Conservation (phyloP, 1,140 invertebrate species). For the Spodoptera frugiperda region DNA sequence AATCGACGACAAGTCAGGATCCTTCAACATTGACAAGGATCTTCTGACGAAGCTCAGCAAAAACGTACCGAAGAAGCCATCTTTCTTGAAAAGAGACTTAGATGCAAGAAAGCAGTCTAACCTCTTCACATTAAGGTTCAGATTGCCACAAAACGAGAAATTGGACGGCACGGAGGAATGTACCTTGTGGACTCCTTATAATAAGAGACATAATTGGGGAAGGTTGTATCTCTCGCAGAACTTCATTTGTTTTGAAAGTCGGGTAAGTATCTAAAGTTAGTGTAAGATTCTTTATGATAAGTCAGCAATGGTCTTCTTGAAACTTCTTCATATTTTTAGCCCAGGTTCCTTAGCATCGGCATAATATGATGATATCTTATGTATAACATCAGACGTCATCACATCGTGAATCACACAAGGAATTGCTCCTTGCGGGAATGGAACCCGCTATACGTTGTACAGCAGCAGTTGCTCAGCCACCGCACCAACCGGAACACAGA, state of each 20-base stretch:
- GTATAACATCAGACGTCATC: no score
- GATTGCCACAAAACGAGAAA: slow-evolving; percentile 95
- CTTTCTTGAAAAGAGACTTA: slow-evolving; percentile 96
- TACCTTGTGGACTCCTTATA: slow-evolving; percentile 97
- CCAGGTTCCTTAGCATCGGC: no score
- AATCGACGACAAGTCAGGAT: slow-evolving; percentile 93
- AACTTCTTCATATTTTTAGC: no score
- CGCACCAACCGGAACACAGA: no score
- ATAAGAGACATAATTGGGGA: slow-evolving; percentile 96
- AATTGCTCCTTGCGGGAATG: no score
- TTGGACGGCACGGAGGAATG: slow-evolving; percentile 97
- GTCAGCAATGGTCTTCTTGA: not conserved
- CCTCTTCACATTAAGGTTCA: slow-evolving; percentile 93
- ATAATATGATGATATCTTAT: no score
- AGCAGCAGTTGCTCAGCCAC: no score
- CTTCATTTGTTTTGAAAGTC: slow-evolving; percentile 98
- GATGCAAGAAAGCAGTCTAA: slow-evolving; percentile 97
- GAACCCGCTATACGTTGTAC: no score
- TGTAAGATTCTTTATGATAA: not conserved
- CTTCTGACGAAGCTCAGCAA: slow-evolving; percentile 93
- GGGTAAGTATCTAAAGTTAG: slow-evolving; percentile 89
- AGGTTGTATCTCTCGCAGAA: slow-evolving; percentile 96
- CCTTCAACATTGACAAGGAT: slow-evolving; percentile 94
- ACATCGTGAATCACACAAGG: no score
- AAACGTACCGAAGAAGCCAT: slow-evolving; percentile 94